Base-by-base conservation (phyloP, 2,888 invertebrate genomes). In the Drosophila kuntzei region DNA sequence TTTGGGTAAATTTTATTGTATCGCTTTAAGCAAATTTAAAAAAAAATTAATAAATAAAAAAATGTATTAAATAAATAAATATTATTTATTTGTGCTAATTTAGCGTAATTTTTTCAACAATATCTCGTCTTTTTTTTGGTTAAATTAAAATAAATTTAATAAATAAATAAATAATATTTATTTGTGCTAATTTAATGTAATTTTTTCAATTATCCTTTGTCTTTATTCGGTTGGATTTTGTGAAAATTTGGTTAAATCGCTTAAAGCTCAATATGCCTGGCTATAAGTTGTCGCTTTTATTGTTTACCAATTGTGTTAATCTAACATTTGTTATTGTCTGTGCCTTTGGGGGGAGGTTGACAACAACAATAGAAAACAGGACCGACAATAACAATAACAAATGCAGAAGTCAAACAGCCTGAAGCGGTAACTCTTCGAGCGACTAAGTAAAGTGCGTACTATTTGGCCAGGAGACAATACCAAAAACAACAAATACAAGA, bases 221-320 rank as follows among this genome's bases (percentile, higher is more conserved):
- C 3, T 25, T 2, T 11, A 18, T 6, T 37, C 12, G 2, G 9
- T 18, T 51, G 34, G 20, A 54, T 22, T 6, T 34, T 16, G 20
- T 8, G 5, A n/a, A 8, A 14, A 43, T 32, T 46, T 16, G 39
- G 7, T 18, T 18, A 7, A 54, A 69, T 53, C 64, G 79, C 87
- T 80, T 72, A 61, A 71, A 78, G 78, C 68, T 32, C 61, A 41
- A 67, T 78, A 78, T 80, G 75, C 67, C 34, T n/a, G 66, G 63
- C 62, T 43, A 59, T 71, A 74, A 74, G 80, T 79, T 71, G 79
- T 61, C 75, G 60, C 69, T 66, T 79, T 89, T 86, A 86, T 89
- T 89, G 86, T 88, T 87, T 87, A 79, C 80, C 86, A 87, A 86
- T 86, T 87, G 86, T 83, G 88, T 83, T 89, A 89, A 87, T 87